Conservation (phyloP, 2,113 vertebrate genomes). For the Aegotheles bennettii region DNA sequence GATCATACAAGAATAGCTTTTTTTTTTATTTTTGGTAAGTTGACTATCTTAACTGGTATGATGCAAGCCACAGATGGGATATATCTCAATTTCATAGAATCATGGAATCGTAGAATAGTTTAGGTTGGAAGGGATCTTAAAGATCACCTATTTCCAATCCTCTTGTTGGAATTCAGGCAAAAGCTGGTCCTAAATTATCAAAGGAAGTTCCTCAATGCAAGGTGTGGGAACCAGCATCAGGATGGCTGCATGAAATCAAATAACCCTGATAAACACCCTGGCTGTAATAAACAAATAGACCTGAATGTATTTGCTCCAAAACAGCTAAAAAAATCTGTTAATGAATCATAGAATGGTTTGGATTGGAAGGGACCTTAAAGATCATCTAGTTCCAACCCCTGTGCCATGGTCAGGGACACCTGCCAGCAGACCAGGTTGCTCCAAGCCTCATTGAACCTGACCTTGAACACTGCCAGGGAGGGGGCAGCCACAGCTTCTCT, state of each 20-base stretch:
- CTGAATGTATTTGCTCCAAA: neutral
- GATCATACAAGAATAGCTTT: neutral
- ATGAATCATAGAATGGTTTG: too few species aligned
- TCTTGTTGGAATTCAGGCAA: neutral
- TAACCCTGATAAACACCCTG: neutral
- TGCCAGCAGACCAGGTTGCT: too few species aligned
- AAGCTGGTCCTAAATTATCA: neutral
- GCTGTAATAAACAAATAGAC: neutral
- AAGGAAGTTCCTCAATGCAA: neutral
- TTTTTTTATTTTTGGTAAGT: neutral
- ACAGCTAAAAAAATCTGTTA: neutral
- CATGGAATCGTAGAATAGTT: too few species aligned
- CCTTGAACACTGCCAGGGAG: too few species aligned
- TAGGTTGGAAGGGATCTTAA: too few species aligned
- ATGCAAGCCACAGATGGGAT: neutral
- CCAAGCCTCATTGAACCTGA: too few species aligned
- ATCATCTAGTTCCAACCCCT: too few species aligned
- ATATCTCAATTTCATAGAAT: neutral
- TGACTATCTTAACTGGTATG: neutral
- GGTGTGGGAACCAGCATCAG: neutral
- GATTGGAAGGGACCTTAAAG: too few species aligned
- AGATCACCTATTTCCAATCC: too few species aligned
- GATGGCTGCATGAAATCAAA: neutral
- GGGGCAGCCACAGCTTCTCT: too few species aligned
- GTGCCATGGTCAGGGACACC: too few species aligned